phyloP scores from a whole-genome alignment of 2,113 vertebrate species.

The Takifugu flavidus region DNA sequence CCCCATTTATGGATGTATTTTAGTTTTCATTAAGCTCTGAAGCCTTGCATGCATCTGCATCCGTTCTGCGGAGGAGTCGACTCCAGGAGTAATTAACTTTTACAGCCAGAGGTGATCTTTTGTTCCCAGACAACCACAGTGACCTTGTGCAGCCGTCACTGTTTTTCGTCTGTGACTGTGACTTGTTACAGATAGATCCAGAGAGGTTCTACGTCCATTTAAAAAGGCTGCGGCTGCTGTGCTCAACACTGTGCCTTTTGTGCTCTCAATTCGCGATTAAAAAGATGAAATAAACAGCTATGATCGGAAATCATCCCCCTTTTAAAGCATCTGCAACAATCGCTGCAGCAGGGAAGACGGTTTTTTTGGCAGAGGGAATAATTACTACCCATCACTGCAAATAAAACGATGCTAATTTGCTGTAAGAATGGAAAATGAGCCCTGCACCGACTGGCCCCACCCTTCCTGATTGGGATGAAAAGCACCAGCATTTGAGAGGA shows the following conservation, averaged over 20 bases:
- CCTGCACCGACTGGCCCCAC: slow-evolving; percentile 50
- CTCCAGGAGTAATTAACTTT: slow-evolving; percentile 3
- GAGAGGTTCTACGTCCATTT: too few species aligned
- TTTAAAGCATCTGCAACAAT: too few species aligned
- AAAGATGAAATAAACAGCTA: slow-evolving; percentile 1
- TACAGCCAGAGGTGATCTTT: slow-evolving; percentile 32
- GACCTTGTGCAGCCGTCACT: slow-evolving; percentile 37
- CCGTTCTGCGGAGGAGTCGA: slow-evolving; percentile 15
- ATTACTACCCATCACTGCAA: slow-evolving; percentile 38
- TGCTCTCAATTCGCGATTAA: slow-evolving; percentile 8
- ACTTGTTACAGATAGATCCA: too few species aligned
- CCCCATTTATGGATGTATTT: slow-evolving; percentile 29
- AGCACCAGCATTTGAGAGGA: slow-evolving; percentile 47
- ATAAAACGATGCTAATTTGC: slow-evolving; percentile 57
- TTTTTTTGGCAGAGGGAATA: slow-evolving; percentile 29
- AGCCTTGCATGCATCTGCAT: slow-evolving; percentile 6
- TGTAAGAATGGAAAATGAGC: slow-evolving; percentile 39
- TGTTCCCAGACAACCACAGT: slow-evolving; percentile 38
- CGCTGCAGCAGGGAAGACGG: slow-evolving; percentile 20
- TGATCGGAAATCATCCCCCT: too few species aligned
- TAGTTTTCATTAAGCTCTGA: slow-evolving; percentile 32
- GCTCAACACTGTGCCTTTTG: too few species aligned
- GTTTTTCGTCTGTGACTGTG: neutral
- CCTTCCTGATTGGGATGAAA: slow-evolving; percentile 50
- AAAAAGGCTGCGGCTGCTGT: too few species aligned